Percentiles rank a stretch among this genome's conserved stretches.
These are phyloP conservation scores for Panopea generosa DNA, from an alignment of 2,888 invertebrate species.

Conservation along the genomic window DNA sequence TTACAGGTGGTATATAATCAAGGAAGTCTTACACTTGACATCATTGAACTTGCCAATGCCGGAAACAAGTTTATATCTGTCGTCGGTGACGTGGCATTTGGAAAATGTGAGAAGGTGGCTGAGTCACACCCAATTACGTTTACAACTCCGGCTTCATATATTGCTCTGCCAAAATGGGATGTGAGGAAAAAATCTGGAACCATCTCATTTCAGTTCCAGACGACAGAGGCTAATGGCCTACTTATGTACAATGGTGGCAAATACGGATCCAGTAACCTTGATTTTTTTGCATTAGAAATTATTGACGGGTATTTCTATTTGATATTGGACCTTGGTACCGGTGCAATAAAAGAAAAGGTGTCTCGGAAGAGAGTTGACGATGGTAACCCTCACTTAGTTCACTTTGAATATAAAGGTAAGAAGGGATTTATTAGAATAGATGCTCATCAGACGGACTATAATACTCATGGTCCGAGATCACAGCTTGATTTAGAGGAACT, in stretches of 20 bases:
- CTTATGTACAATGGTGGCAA: constrained; percentile 95
- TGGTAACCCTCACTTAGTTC: constrained; percentile 96
- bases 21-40: constrained; percentile 93
- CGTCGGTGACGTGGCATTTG: constrained; percentile 91
- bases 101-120: constrained; percentile 80
- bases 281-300: constrained; percentile 97
- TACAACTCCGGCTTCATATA: constrained; percentile 92
- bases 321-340: constrained; percentile 96
- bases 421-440: constrained; percentile 94
- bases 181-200: constrained; percentile 92
- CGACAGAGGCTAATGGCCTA: constrained; percentile 97
- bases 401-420: constrained; percentile 91
- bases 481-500: constrained; percentile 95
- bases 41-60: constrained; percentile 94
- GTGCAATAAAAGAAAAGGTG: constrained; percentile 90
- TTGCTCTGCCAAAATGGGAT: constrained; percentile 93
- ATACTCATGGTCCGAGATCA: constrained; percentile 91
- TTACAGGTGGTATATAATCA: constrained; percentile 95
- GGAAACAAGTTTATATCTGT: constrained; percentile 93
- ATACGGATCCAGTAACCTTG: constrained; percentile 85
- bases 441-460: constrained; percentile 87
- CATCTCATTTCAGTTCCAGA: constrained; percentile 97
- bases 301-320: constrained; percentile 97
- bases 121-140: constrained; percentile 94
- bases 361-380: constrained; percentile 91